A percentile compares a stretch with the other conserved stretches of the same genome.
These are phyloP conservation scores for Lutjanus erythropterus DNA, from an alignment of 2,113 vertebrate species.

Conservation along the genomic window DNA sequence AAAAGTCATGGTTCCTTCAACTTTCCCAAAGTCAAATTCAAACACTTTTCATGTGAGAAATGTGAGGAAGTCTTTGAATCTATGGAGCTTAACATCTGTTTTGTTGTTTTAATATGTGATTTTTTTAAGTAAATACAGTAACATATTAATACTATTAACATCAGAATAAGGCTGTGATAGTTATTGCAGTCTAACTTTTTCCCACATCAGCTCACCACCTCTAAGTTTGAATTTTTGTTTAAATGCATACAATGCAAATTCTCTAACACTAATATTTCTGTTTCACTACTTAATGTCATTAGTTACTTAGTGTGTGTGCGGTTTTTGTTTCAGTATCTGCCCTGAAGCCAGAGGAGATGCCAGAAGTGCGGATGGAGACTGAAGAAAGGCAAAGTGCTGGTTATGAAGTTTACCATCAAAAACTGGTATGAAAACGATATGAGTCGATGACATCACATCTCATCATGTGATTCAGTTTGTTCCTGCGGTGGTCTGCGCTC, in stretches of 20 bases:
- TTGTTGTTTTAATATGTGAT: too few species aligned
- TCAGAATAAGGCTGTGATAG: neutral
- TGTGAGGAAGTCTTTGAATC: too few species aligned
- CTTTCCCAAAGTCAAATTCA: too few species aligned
- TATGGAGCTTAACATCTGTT: neutral
- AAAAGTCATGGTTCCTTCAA: neutral
- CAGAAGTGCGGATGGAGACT: conserved; percentile 92
- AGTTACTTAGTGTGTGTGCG: conserved; percentile 40
- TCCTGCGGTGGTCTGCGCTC: neutral
- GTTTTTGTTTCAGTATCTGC: conserved; percentile 84
- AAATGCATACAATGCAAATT: neutral
- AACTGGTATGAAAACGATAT: conserved; percentile 84
- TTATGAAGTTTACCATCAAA: conserved; percentile 97
- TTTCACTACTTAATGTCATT: neutral
- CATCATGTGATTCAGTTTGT: neutral
- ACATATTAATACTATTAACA: too few species aligned
- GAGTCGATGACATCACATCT: neutral
- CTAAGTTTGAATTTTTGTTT: neutral
- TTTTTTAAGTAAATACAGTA: neutral
- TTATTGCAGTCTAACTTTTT: neutral
- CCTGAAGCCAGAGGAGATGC: conserved; percentile 93
- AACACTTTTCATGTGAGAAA: too few species aligned
- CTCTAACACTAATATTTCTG: neutral
- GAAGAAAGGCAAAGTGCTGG: conserved; percentile 90
- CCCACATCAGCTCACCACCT: neutral